Conservation (phyloP, 2,113 vertebrate genomes). For the Corythaixoides concolor region DNA sequence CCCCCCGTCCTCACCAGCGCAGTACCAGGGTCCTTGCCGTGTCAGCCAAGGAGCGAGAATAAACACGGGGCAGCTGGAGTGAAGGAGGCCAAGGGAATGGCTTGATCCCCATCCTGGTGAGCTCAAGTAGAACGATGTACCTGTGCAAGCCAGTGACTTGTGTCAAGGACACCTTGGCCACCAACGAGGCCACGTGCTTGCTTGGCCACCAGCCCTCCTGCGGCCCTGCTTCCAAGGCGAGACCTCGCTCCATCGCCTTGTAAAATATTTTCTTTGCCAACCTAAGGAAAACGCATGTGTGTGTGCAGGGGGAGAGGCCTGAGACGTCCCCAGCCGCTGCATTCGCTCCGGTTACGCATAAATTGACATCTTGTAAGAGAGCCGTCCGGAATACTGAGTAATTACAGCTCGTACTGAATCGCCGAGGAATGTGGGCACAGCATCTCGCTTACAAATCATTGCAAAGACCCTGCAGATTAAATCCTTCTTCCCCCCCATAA, state of each 20-base stretch:
- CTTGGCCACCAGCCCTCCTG: background rate
- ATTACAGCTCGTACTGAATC: background rate
- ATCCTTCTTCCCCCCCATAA: background rate
- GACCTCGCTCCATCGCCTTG: fast-evolving
- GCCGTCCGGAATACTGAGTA: slow-evolving; percentile 12
- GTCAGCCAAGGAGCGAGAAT: background rate
- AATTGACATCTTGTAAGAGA: slow-evolving; percentile 5
- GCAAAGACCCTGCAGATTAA: background rate
- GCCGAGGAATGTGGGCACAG: background rate
- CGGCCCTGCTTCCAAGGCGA: background rate
- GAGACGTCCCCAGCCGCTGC: fast-evolving
- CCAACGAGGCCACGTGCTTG: fast-evolving
- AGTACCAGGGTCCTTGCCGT: background rate
- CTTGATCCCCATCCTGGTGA: background rate
- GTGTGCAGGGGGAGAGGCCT: background rate
- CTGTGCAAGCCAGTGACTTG: background rate
- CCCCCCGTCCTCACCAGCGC: background rate
- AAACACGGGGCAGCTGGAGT: fast-evolving
- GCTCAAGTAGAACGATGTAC: fast-evolving
- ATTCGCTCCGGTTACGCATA: background rate
- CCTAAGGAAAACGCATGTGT: background rate
- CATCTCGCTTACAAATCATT: slow-evolving; percentile 17
- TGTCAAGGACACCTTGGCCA: background rate
- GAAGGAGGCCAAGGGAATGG: background rate
- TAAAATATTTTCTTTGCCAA: background rate